Conservation (phyloP, 37 sponge, comb jelly and placozoan species). For the Hexactinellida sp. region DNA sequence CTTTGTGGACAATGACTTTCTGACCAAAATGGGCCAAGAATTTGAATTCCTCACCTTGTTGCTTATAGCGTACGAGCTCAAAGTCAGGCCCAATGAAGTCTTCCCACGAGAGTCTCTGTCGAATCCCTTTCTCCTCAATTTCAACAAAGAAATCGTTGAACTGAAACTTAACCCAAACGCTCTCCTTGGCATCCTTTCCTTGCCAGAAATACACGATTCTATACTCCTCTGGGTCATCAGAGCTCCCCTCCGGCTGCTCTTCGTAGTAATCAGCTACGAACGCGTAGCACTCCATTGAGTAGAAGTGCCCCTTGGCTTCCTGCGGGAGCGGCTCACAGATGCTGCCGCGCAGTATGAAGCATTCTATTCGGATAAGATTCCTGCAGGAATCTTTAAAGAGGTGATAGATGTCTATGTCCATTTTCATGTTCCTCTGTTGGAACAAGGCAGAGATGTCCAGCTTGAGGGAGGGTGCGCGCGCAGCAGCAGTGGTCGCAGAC, state of each 20-base stretch:
- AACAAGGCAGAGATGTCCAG: background rate
- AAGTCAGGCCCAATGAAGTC: constrained; percentile 6
- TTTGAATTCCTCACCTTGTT: constrained; percentile 83
- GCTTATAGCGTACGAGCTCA: background rate
- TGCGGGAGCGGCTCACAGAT: background rate
- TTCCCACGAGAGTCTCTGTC: constrained; percentile 19
- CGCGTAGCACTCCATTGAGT: constrained; percentile 78
- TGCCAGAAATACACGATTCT: constrained; percentile 97
- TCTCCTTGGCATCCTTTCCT: constrained; percentile 53
- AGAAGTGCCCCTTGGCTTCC: constrained; percentile 52
- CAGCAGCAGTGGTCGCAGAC: background rate
- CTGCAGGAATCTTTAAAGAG: background rate
- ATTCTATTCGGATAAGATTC: background rate
- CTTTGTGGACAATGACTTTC: constrained; percentile 78
- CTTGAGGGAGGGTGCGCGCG: background rate
- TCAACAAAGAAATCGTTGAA: constrained; percentile 60
- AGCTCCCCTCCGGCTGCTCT: constrained; percentile 34
- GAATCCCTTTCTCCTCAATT: constrained; percentile 44
- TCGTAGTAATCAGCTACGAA: constrained; percentile 69
- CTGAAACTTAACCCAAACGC: constrained; percentile 92
- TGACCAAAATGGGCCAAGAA: constrained; percentile 89
- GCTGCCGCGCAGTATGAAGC: background rate
- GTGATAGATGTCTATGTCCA: background rate
- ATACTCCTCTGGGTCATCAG: constrained; percentile 49
- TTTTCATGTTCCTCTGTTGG: constrained; percentile 13